Percentiles rank a stretch among this genome's conserved stretches.
phyloP scores from a whole-genome alignment of 2,113 vertebrate genomes.

The Cathartes aura region DNA sequence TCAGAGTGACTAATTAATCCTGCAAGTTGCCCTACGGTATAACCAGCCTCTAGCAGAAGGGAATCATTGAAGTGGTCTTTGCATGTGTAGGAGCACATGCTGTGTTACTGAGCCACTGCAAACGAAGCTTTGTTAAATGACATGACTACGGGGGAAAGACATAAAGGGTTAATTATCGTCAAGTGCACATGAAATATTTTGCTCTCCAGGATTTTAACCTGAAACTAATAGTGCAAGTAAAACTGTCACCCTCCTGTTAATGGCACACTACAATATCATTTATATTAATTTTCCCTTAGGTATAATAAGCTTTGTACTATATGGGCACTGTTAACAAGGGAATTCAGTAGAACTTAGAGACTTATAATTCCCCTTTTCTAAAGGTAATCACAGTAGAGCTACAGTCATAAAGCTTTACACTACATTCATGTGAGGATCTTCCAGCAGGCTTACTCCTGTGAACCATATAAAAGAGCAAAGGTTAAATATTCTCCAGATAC shows the following conservation, averaged over 20 bases:
- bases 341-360: slow-evolving; percentile 10
- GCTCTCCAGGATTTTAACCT: slow-evolving; percentile 13
- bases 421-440: neutral
- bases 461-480: neutral
- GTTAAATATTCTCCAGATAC: neutral
- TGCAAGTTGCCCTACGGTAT: neutral
- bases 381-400: slow-evolving; percentile 11
- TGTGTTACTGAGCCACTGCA: neutral
- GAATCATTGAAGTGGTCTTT: neutral
- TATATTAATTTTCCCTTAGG: slow-evolving; percentile 28
- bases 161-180: slow-evolving; percentile 31
- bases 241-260: slow-evolving; percentile 34
- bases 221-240: slow-evolving; percentile 30
- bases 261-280: neutral
- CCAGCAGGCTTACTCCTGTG: neutral
- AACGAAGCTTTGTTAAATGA: neutral
- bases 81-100: neutral
- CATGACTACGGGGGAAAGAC: neutral
- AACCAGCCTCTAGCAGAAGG: neutral
- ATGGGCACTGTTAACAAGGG: slow-evolving; percentile 18
- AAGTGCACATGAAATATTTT: slow-evolving; percentile 25
- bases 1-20: slow-evolving; percentile 8
- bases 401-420: neutral
- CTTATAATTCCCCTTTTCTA: slow-evolving; percentile 14
- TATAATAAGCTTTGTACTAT: slow-evolving; percentile 11